These are phyloP conservation scores for Hydrozoanthus gracilis DNA, from an alignment of 92 coral and sea anemone species.

Conservation along the genomic window DNA sequence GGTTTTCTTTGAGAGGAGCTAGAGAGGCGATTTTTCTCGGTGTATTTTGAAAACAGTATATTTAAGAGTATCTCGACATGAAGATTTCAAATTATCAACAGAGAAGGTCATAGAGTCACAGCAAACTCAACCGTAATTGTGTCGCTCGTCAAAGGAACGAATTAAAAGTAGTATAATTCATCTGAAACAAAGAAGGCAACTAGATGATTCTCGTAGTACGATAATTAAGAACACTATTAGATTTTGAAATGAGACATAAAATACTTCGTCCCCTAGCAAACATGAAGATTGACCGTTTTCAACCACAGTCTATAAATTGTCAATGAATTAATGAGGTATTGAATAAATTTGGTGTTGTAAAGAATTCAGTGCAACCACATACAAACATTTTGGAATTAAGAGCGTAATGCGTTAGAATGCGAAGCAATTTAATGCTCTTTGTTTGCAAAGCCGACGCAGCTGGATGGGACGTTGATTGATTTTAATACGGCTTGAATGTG, in stretches of 20 bases:
- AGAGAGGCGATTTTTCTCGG: no score
- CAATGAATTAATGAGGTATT: not conserved
- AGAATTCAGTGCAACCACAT: slow-evolving; percentile 2
- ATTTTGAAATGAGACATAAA: not conserved
- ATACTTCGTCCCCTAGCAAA: not conserved
- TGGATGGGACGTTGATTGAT: no score
- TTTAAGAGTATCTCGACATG: not conserved
- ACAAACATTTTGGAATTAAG: not conserved
- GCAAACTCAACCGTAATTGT: not conserved
- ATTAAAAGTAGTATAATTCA: slow-evolving; percentile 29
- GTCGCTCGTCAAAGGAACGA: not conserved
- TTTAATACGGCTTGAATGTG: no score
- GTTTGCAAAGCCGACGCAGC: no score
- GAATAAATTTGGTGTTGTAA: not conserved
- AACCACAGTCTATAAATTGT: not conserved
- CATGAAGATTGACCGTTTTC: not conserved
- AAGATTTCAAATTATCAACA: not conserved
- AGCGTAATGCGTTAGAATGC: no score
- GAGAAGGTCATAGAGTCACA: not conserved
- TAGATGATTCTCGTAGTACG: not conserved
- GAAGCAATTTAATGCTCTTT: no score
- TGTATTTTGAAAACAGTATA: not conserved
- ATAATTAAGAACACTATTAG: slow-evolving; percentile 36
- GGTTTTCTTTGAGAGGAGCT: no score
- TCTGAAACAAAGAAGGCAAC: slow-evolving; percentile 4